Evolutionary conservation across 2,113 vertebrate species (phyloP).

Genomic region (Corapipo altera): DNA sequence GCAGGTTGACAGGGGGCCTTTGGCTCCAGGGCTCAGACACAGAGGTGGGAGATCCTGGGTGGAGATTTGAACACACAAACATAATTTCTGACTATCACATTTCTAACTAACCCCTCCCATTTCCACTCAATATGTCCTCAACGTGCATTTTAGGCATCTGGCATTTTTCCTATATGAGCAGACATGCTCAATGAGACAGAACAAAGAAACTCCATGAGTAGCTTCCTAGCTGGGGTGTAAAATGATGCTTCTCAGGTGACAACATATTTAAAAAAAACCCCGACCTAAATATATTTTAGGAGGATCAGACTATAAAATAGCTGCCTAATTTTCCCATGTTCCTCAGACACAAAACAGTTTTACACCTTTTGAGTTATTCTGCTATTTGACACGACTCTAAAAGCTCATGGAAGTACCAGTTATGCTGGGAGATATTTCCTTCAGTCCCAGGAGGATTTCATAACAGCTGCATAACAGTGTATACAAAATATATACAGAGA

Average conservation of each 20-base stretch:
- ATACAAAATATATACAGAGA: not conserved
- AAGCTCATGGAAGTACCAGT: not conserved
- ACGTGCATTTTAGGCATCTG: not conserved
- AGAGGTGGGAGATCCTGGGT: not conserved
- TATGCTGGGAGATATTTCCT: not conserved
- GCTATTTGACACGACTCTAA: not conserved
- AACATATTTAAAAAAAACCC: not conserved
- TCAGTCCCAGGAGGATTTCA: fast-evolving
- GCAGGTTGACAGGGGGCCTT: not conserved
- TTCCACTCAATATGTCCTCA: not conserved
- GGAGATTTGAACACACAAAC: not conserved
- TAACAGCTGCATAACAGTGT: not conserved
- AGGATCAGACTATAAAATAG: not conserved
- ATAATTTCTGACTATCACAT: not conserved
- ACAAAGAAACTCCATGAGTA: not conserved
- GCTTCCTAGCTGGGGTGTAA: not conserved
- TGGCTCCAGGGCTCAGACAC: not conserved
- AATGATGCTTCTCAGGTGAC: not conserved
- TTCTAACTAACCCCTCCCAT: not conserved
- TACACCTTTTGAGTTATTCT: not conserved
- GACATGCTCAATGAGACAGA: not conserved
- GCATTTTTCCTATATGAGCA: not conserved
- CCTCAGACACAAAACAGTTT: not conserved
- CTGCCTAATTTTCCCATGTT: not conserved
- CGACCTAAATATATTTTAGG: not conserved